phyloP scores from a whole-genome alignment of 92 coral and sea anemone genomes.

The Anthopleura xanthogrammica region DNA sequence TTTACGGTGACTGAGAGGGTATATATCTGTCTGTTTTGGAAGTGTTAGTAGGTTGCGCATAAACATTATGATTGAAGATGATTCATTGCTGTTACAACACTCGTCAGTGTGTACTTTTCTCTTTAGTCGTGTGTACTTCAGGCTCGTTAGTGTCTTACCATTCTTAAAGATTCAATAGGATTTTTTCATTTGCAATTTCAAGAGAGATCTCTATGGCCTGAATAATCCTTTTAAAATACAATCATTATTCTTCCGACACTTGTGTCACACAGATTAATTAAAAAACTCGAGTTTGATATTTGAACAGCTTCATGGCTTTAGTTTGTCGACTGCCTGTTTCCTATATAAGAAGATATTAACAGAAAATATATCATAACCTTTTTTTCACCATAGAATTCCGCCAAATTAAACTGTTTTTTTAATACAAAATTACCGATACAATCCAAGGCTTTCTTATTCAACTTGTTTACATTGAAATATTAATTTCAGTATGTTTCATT shows the following conservation, averaged over 20 bases:
- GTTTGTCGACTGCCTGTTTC: constrained; percentile 44
- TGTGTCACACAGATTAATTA: constrained; percentile 69
- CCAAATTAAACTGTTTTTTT: constrained; percentile 22
- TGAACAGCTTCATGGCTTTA: constrained; percentile 64
- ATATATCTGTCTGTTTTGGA: background rate
- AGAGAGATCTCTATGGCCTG: constrained; percentile 27
- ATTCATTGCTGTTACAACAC: background rate
- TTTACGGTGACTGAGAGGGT: background rate
- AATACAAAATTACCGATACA: constrained; percentile 22
- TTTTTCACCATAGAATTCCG: constrained; percentile 22
- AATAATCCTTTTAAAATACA: constrained; percentile 64
- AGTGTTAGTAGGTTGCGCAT: background rate
- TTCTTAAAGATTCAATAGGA: constrained; percentile 11
- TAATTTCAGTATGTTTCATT: constrained; percentile 16
- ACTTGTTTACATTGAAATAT: constrained; percentile 29
- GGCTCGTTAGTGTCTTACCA: constrained; percentile 25
- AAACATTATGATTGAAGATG: constrained; percentile 7
- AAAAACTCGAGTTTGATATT: constrained; percentile 61
- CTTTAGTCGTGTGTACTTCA: constrained; percentile 7
- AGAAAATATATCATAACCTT: constrained; percentile 10
- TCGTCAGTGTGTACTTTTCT: background rate
- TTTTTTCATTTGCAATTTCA: constrained; percentile 33
- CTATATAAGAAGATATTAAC: constrained; percentile 36
- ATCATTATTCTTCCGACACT: constrained; percentile 68
- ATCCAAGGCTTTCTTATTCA: constrained; percentile 4